Base-by-base conservation (phyloP, 2,797 vertebrate species). In the Macroramphosus scolopax region DNA sequence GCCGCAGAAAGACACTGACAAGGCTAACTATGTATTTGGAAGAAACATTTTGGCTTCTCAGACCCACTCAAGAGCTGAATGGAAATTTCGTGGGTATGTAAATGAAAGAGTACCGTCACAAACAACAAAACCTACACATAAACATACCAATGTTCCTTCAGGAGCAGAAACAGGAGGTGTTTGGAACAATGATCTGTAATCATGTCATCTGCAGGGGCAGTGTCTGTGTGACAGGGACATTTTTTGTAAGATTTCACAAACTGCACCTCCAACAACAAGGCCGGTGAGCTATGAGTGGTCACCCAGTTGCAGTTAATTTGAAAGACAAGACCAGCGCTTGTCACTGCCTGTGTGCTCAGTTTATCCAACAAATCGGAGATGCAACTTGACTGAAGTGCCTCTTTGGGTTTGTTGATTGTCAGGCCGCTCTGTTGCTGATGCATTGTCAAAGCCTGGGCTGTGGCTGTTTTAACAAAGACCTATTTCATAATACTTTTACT, bases 241-340 rank as follows among this genome's bases (percentile, higher is more conserved):
- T 63, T 22, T 43, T 25, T 47, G 47, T 18, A 41, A 47, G 48
- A 62, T 38, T 71, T 75, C 55, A 43, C 53, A 54, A 63, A 60
- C 31, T 7, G 30, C 31, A 62, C 32, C 9, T 34, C 22, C 8
- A 65, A 53, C 43, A 71, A 63, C 71, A 74, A 72, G 76, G 63
- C 36, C 39, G 4, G 37, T 59, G 76, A 75, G 66, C 71, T 73
- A 72, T 80, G 3, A 58, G 51, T 4, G 14, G 80, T 76, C 76
- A 76, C 66, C 60, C 39, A 35, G 54, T 80, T 57, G 49, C 60
- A 71, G 59, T 72, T 84, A 81, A 82, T 79, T 80, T 78, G 38
- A 78, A 67, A 73, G 60, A 40, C 58, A 28, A 51, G 52, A 72
- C 62, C 51, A 46, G 59, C 9, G 61, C 77, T 54, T 82, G 82